Percentiles rank a stretch among this genome's conserved stretches.
These are phyloP conservation scores for Dusona sp. DNA, from an alignment of 2,888 invertebrate genomes.

Conservation along the genomic window DNA sequence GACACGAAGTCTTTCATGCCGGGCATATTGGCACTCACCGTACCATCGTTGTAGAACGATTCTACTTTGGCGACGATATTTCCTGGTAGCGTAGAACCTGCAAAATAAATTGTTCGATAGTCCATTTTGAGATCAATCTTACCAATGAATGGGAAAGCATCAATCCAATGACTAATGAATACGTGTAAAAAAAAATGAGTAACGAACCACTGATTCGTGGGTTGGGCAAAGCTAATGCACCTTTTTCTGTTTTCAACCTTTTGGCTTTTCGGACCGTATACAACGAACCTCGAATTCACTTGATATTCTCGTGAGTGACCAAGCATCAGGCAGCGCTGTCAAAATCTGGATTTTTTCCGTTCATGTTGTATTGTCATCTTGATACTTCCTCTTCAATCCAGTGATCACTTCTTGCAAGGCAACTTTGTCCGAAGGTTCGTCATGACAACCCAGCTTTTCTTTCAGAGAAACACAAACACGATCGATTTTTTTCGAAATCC, in stretches of 20 bases:
- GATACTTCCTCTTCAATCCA: conserved; percentile 59
- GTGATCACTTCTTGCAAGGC: conserved; percentile 36
- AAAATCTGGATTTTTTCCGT: conserved; percentile 66
- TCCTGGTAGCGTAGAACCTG: conserved; percentile 53
- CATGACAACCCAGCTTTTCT: conserved; percentile 36
- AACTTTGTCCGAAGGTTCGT: conserved; percentile 35
- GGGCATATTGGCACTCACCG: conserved; percentile 1
- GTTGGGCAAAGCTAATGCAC: conserved; percentile 56
- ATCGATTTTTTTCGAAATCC: conserved; percentile 51
- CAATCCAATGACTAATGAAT: conserved; percentile 27
- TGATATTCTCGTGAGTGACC: conserved; percentile 62
- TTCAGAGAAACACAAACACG: conserved; percentile 40
- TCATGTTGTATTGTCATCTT: conserved; percentile 41
- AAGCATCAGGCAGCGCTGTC: conserved; percentile 60
- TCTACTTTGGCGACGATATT: conserved; percentile 53
- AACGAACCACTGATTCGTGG: conserved; percentile 47
- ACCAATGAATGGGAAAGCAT: conserved; percentile 27
- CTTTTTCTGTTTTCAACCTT: conserved; percentile 49
- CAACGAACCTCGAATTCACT: conserved; percentile 56
- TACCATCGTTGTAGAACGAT: conserved; percentile 23
- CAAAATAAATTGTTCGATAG: conserved; percentile 39
- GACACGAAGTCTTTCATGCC: conserved; percentile 38
- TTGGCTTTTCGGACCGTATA: conserved; percentile 50
- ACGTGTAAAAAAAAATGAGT: conserved; percentile 14
- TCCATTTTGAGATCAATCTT: conserved; percentile 35